phyloP scores from a whole-genome alignment of 1,140 invertebrate genomes.

The Hypsibius dujardini region DNA sequence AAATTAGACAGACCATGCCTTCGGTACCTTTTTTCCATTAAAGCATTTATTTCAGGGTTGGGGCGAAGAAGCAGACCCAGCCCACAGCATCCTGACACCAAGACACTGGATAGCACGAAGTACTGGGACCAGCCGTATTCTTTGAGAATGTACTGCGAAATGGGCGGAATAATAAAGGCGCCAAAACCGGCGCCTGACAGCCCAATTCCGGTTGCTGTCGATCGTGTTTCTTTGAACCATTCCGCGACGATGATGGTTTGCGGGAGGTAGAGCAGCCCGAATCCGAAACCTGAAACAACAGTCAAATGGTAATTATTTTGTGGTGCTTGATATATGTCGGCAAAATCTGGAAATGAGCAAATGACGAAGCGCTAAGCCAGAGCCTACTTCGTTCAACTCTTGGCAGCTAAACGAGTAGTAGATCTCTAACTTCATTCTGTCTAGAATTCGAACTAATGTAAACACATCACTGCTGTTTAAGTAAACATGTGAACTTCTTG shows the following conservation, averaged over 20 bases:
- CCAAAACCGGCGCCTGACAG: constrained; percentile 11
- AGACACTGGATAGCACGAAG: neutral
- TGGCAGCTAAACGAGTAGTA: too few species aligned
- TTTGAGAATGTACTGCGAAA: constrained; percentile 9
- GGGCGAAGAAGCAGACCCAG: neutral
- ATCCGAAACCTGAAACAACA: constrained; percentile 10
- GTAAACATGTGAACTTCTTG: too few species aligned
- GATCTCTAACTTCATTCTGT: too few species aligned
- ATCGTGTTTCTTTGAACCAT: constrained; percentile 11
- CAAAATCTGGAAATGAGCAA: too few species aligned
- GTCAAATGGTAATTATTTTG: neutral
- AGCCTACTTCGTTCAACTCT: too few species aligned
- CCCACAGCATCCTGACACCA: neutral
- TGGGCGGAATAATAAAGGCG: constrained; percentile 10
- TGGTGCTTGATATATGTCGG: too few species aligned
- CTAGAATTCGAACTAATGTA: too few species aligned
- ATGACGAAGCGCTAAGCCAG: too few species aligned
- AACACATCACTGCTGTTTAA: too few species aligned
- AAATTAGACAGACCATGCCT: neutral
- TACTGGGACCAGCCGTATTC: neutral
- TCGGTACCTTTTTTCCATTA: neutral
- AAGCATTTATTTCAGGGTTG: neutral
- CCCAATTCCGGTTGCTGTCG: constrained; percentile 2
- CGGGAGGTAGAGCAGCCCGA: neutral
- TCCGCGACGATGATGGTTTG: constrained; percentile 9